Percentiles rank a stretch among this genome's conserved stretches.
Evolutionary conservation across 64 coral and sea anemone species (phyloP).

Genomic region (Dendrophyllia cribrosa): DNA sequence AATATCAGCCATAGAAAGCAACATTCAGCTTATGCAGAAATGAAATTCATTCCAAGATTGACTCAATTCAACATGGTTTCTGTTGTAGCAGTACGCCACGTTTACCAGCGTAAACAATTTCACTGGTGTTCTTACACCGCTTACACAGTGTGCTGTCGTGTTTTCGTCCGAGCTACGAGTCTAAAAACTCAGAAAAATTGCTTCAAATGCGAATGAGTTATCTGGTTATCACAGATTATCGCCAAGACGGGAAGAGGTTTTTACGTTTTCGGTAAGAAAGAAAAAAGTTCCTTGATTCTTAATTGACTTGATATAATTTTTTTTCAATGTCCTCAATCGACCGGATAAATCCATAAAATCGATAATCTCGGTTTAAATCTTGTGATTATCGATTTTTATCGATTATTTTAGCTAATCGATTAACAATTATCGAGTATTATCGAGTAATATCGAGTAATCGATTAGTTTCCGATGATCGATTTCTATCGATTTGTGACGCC

Average conservation of each 20-base stretch:
- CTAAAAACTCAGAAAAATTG: not conserved
- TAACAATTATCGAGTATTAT: conserved; percentile 22
- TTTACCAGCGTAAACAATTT: not conserved
- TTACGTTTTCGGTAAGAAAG: not conserved
- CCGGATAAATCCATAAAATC: conserved; percentile 2
- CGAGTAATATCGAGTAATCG: too few relatives aligned
- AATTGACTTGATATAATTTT: not conserved
- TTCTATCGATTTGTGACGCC: conserved; percentile 15
- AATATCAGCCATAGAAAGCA: not conserved
- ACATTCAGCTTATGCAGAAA: conserved; percentile 18
- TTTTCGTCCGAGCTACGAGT: not conserved
- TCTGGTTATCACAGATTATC: conserved; percentile 1
- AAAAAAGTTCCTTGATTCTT: not conserved
- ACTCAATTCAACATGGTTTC: not conserved
- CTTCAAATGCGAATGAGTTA: conserved; percentile 19
- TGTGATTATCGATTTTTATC: conserved; percentile 23
- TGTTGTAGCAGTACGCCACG: conserved; percentile 7
- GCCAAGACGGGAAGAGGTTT: not conserved
- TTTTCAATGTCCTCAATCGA: not conserved
- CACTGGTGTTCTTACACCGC: not conserved
- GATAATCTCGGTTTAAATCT: conserved; percentile 11
- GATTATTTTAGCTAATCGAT: conserved; percentile 26
- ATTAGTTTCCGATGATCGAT: conserved; percentile 26
- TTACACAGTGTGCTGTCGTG: not conserved
- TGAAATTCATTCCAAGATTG: not conserved